Conservation (phyloP, 2,113 vertebrate genomes). For the Globicephala melas region DNA sequence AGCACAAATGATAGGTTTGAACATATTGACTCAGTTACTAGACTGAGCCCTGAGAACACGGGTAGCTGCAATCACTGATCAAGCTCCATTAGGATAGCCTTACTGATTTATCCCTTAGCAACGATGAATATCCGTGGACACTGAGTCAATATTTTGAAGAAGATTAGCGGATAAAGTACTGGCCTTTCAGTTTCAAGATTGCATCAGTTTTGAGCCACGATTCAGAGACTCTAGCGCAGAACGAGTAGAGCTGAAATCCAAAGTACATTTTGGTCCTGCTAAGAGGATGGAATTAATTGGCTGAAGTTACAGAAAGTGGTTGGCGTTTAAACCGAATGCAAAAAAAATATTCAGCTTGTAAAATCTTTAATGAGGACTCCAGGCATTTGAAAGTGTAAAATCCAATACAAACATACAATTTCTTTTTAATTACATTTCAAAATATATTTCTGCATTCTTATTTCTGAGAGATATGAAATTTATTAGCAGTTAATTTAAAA, state of each 20-base stretch:
- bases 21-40: conserved; percentile 46
- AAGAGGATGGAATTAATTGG: not conserved
- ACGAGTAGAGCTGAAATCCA: not conserved
- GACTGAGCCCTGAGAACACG: not conserved
- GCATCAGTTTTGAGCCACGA: conserved; percentile 28
- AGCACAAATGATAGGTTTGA: not conserved
- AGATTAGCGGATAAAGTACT: conserved; percentile 51
- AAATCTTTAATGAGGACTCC: not conserved
- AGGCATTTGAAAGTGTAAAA: conserved; percentile 41
- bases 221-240: not conserved
- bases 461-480: conserved; percentile 18
- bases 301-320: not conserved
- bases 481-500: conserved; percentile 39
- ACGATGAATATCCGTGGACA: conserved; percentile 40
- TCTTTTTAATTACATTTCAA: conserved; percentile 39
- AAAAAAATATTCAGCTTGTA: not conserved
- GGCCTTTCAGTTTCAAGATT: conserved; percentile 49
- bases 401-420: not conserved
- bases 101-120: conserved; percentile 57
- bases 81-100: conserved; percentile 34
- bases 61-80: conserved; percentile 25
- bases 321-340: not conserved
- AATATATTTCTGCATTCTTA: not conserved
- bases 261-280: not conserved
- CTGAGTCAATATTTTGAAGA: conserved; percentile 74